Evolutionary conservation across 2,797 vertebrate species (phyloP), one percentile per base, ranked within the genome.

Genomic region (Myotis planiceps): DNA sequence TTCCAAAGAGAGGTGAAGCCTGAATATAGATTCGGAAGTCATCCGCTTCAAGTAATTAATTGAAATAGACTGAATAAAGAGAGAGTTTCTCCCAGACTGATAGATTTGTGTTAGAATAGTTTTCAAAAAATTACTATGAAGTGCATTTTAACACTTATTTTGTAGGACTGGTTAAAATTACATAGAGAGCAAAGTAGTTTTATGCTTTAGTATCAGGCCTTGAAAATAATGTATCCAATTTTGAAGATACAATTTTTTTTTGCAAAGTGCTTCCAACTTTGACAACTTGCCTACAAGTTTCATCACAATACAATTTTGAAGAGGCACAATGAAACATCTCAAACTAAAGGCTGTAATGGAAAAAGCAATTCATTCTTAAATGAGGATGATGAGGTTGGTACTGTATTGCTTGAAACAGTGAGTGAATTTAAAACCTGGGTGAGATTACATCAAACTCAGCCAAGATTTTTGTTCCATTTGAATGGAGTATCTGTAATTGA

Each of bases 341-440:
- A 92, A 88, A 87, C 42, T 92, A 76, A 90, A 96, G 69, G 14
- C 92, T 92, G 3, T 92, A 95, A 97, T 98, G 66, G 95, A 88
- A 97, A 97, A 96, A 89, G 92, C 90, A 98, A 95, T 97, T 96
- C 90, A 53, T 90, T 94, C 94, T 94, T 96, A 96, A 97, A 95
- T 97, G 97, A 96, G 90, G 96, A 97, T 96, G 96, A 97, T 96
- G 95, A 96, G 94, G 78, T 81, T 92, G 85, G 76, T 83, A 72
- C 93, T 83, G 34, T 85, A 90, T 79, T 93, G 78, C 82, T 79
- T 88, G 90, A 96, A 97, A 94, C 82, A 34, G 80, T 88, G 90
- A 87, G 71, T 82, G 74, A 94, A 90, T 98, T 96, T 97, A 92
- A 97, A 96, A 94, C 72, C 81, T 96, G 66, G 83, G 91, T 84